Base-by-base conservation (phyloP, 1,140 invertebrate genomes). In the Drosophila rhopaloa region DNA sequence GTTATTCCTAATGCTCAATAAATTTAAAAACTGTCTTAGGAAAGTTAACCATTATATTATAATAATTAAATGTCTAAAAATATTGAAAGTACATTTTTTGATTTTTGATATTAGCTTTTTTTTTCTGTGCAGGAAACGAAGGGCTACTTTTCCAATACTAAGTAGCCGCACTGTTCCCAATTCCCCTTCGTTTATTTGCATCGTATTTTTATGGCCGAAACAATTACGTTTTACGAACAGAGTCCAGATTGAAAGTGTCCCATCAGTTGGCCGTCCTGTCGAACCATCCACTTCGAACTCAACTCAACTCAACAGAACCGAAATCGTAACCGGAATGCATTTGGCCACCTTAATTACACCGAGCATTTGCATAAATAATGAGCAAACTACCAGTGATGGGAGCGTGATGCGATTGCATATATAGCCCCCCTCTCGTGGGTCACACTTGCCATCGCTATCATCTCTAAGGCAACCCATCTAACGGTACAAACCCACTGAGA, bases 181-280 rank as follows among this genome's bases (percentile, higher is more conserved):
- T 65, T 79, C 38, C 38, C 53, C 57, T 41, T 62, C 46, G 53
- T 81, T 63, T 66, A 70, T 72, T 76, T 71, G 74, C 76, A 67
- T 78, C 55, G 72, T 32, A 40, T 63, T 75, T 58, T 76, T 81
- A 77, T 81, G 76, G 58, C 41, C 62, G 46, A 77, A 85, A 85
- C 81, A 84, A 85, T 85, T 74, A 85, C 81, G 83, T 84, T 84
- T 84, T 77, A 74, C 67, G 56, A 29, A 60, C 56, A 14, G 60
- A 37, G 40, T 63, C 51, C 53, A 63, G 71, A 74, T 73, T 62
- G 71, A 73, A 74, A 73, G 67, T 73, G 57, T 55, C 50, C 57
- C 57, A 60, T 54, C 68, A 16, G 29, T 35, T 37, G 50, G 32
- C 29, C 6, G 29, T 32, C 29, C 29, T 7, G 5, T 13, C 48